phyloP scores from a whole-genome alignment of 2,113 vertebrate genomes.

The Channa argus region DNA sequence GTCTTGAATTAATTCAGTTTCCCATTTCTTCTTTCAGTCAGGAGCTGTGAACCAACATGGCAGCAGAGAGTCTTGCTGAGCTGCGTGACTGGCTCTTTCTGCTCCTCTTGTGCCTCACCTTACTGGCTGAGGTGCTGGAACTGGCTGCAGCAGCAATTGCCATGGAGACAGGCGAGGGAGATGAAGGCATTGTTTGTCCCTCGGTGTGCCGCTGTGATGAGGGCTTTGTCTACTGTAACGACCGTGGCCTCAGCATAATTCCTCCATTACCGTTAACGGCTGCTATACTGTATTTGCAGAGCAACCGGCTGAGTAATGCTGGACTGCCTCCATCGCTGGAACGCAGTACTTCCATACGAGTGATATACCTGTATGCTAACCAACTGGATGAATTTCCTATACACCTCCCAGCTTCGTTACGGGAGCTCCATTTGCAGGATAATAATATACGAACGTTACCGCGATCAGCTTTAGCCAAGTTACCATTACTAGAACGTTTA shows the following conservation, averaged over 20 bases:
- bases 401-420: slow-evolving; percentile 89
- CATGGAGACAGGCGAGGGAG: slow-evolving; percentile 82
- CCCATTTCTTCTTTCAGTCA: slow-evolving; percentile 54
- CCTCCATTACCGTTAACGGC: slow-evolving; percentile 89
- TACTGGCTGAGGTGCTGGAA: slow-evolving; percentile 91
- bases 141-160: slow-evolving; percentile 84
- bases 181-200: slow-evolving; percentile 86
- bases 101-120: slow-evolving; percentile 90
- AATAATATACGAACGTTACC: slow-evolving; percentile 93
- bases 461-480: slow-evolving; percentile 86
- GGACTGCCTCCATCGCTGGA: slow-evolving; percentile 88
- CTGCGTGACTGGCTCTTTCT: slow-evolving; percentile 92
- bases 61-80: slow-evolving; percentile 87
- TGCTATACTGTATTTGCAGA: slow-evolving; percentile 95
- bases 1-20: slow-evolving; percentile 39
- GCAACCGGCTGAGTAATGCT: slow-evolving; percentile 91
- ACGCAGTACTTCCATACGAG: slow-evolving; percentile 84
- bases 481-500: slow-evolving; percentile 92
- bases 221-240: slow-evolving; percentile 95
- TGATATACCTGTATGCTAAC: slow-evolving; percentile 95
- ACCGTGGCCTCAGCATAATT: slow-evolving; percentile 90
- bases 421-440: slow-evolving; percentile 96
- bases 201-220: slow-evolving; percentile 92
- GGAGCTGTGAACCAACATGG: slow-evolving; percentile 79
- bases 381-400: slow-evolving; percentile 91